phyloP scores from a whole-genome alignment of 2,113 vertebrate species.

The Nerophis ophidion region DNA sequence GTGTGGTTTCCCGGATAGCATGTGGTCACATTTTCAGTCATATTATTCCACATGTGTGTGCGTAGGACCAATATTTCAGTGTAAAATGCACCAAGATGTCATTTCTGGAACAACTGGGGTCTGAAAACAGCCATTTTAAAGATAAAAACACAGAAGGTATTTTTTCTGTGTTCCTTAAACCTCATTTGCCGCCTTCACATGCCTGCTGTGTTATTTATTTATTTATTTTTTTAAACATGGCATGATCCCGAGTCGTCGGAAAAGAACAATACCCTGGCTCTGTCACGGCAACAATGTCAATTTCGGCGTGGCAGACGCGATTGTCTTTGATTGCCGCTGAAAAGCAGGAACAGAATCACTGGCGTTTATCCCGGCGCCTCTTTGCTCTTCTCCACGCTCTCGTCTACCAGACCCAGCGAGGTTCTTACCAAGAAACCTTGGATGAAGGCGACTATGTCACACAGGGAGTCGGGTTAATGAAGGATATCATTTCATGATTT shows the following conservation, averaged over 20 bases:
- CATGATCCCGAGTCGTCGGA: conserved; percentile 53
- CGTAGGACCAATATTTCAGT: conserved; percentile 6
- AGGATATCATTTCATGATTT: too few species aligned
- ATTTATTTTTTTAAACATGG: conserved; percentile 28
- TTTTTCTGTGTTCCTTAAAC: conserved; percentile 42
- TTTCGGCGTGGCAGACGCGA: conserved; percentile 38
- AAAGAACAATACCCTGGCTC: conserved; percentile 49
- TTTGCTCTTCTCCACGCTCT: conserved; percentile 23
- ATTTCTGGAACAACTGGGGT: neutral
- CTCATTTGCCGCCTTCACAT: conserved; percentile 37
- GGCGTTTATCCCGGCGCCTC: conserved; percentile 55
- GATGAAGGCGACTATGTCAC: neutral
- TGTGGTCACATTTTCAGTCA: conserved; percentile 10
- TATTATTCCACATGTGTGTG: conserved; percentile 19
- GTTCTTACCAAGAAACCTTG: neutral
- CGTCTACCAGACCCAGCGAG: conserved; percentile 19
- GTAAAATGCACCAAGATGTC: neutral
- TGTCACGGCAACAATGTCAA: conserved; percentile 59
- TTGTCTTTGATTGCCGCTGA: conserved; percentile 57
- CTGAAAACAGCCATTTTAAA: conserved; percentile 24
- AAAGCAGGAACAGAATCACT: conserved; percentile 45
- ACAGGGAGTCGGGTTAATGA: too few species aligned
- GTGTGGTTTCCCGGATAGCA: conserved; percentile 23
- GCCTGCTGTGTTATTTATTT: conserved; percentile 6
- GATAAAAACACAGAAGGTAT: conserved; percentile 13